Base-by-base conservation (phyloP, 2,113 vertebrate genomes). In the Sylvilagus bachmani region DNA sequence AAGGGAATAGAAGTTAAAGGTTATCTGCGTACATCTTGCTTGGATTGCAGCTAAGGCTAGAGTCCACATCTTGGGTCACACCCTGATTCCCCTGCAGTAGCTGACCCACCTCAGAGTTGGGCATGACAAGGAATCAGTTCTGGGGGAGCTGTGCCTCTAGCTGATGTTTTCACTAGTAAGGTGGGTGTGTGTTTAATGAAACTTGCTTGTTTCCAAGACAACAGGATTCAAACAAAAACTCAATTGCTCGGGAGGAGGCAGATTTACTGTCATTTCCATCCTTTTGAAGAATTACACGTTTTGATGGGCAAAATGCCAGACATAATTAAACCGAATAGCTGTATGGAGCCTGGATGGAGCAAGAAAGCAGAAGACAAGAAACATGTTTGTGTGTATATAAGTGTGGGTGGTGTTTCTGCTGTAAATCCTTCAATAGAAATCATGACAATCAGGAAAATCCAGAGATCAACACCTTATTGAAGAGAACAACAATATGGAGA, bases 201-300 rank as follows among this genome's bases (percentile, higher is more conserved):
- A 98, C 91, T 96, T 66, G 89, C 98, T 98, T 98, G 98, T 98
- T 98, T 98, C 98, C 98, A 98, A 98, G 98, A 98, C 98, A 98
- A 98, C 98, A 98, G 97, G 96, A 98, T 98, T 98, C 97, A 98
- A 98, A 97, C 92, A 84, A 90, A 11, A 58, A 97, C 97, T 97
- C 97, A 96, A 91, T 98, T 97, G 95, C 97, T 97, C 75, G 33
- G 96, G 97, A 98, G 97, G 96, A 98, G 96, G 97, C 97, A 97
- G 96, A 97, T 87, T 96, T 85, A 93, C 97, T 98, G 97, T 97
- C 97, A 98, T 98, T 98, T 98, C 33, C 62, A 0, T 98, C 97
- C 96, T 97, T 98, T 98, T 98, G 98, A 98, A 98, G 98, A 97
- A 98, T 89, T 96, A 97, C 96, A 97, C 97, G 97, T 97, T 98